Evolutionary conservation across 92 coral and sea anemone species (phyloP).

Genomic region (Palythoa caribaeorum): DNA sequence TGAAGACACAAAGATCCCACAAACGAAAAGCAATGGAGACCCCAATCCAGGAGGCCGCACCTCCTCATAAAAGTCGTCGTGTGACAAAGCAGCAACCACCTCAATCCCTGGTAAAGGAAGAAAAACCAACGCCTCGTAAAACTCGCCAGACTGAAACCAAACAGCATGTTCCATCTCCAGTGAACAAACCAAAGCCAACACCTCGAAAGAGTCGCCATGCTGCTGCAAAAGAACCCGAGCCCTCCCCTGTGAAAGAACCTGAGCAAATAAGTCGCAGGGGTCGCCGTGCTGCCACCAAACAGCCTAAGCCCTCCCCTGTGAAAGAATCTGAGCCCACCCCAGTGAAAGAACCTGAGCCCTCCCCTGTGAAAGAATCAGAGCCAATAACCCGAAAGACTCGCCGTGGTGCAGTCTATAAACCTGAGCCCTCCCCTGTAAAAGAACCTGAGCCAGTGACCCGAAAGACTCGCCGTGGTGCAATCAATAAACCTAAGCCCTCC

Average conservation of each 20-base stretch:
- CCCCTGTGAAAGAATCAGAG: not conserved
- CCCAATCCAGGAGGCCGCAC: not conserved
- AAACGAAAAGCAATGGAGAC: slow-evolving; percentile 31
- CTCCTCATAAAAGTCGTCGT: not conserved
- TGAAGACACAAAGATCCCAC: not conserved
- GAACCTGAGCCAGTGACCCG: not conserved
- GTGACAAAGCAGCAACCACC: not conserved
- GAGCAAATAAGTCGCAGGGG: not conserved
- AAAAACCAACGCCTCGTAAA: not conserved
- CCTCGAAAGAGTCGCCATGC: not conserved
- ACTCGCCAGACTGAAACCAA: not conserved
- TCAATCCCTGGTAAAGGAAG: not conserved
- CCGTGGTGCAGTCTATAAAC: not conserved
- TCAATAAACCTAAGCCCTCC: not conserved
- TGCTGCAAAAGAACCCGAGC: not conserved
- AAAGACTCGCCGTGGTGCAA: not conserved
- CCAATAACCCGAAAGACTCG: slow-evolving; percentile 1
- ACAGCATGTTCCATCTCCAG: not conserved
- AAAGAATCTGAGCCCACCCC: not conserved
- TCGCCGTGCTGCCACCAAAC: not conserved
- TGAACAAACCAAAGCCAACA: not conserved
- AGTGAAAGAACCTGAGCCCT: not conserved
- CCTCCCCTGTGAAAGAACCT: not conserved
- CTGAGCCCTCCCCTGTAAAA: not conserved
- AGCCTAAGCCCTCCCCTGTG: not conserved